These are phyloP conservation scores for Psittacus erithacus DNA, from an alignment of 2,113 vertebrate species.

Conservation along the genomic window DNA sequence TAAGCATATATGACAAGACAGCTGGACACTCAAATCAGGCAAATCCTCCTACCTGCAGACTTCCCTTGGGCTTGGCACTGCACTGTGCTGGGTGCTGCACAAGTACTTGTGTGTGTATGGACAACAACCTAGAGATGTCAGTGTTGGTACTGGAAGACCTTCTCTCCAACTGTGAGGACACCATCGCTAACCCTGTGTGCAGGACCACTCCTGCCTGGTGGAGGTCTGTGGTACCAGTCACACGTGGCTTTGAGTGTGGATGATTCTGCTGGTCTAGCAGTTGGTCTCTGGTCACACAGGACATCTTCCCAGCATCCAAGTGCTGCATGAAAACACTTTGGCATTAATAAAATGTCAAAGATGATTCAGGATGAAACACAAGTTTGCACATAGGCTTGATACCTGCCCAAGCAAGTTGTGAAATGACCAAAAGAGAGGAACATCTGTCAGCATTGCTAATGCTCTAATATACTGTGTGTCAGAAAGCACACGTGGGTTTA, in stretches of 20 bases:
- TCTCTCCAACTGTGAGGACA: neutral
- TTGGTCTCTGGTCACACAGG: fast-evolving
- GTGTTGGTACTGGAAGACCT: neutral
- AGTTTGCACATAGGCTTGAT: neutral
- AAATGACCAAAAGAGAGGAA: neutral
- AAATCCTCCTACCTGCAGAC: neutral
- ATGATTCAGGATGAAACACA: neutral
- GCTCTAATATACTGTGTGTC: neutral
- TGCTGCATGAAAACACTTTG: neutral
- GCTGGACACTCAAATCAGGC: neutral
- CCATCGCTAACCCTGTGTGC: neutral
- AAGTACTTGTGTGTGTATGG: fast-evolving
- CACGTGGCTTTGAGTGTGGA: neutral
- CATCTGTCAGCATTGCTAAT: neutral
- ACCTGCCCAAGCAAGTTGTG: neutral
- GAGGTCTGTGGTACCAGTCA: neutral
- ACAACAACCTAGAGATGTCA: neutral
- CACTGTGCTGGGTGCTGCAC: neutral
- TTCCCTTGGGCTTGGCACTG: neutral
- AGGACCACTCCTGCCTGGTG: neutral
- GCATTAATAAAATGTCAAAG: neutral
- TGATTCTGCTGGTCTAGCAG: fast-evolving
- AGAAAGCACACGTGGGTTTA: neutral
- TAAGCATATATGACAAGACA: neutral
- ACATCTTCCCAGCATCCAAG: neutral